Base-by-base conservation (phyloP, 2,113 vertebrate species). In the Lasiurus borealis region DNA sequence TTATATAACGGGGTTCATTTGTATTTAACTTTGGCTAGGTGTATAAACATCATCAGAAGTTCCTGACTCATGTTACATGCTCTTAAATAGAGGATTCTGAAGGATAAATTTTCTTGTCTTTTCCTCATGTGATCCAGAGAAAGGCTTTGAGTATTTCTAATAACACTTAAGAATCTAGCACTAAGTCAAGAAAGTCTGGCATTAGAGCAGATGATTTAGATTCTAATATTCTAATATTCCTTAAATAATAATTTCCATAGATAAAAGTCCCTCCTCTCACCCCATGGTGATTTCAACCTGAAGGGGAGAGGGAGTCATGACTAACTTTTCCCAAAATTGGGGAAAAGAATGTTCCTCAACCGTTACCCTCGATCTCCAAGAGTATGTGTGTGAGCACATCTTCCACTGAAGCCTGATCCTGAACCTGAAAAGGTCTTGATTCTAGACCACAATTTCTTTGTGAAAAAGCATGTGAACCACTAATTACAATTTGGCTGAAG, bases 31-130 rank as follows among this genome's bases (percentile, higher is more conserved):
- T 85, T 52, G 31, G 19, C 10, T 94, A 54, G 25, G 5, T 73
- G 10, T 46, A 46, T 46, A 7, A 46, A 62, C 15, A 48, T 91
- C 27, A 29, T 75, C 76, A 69, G 54, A 93, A 21, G 14, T 62
- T 77, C 40, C 40, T 94, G 73, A 92, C 5, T 95, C 15, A 36
- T 40, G 7, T 21, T 52, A 19, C 81, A 46, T 68, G 3, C 29
- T 82, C 48, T 96, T 54, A 90, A 93, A 54, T 6, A 88, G 23
- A 82, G n/a, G 54, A 64, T 16, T 81, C 34, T 9, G 4, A 86
- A 82, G 21, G n/a, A 77, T 46, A 76, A 85, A 48, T 16, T 62
- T 40, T 62, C 12, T 77, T 96, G 25, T 8, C 25, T 54, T 85
- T 82, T 68, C 9, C 29, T 52, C 52, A 54, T 72, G 36, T 87